Evolutionary conservation across 1,140 invertebrate genomes (phyloP), one percentile per base, ranked within the genome.

Genomic region (Gryon sp.): DNA sequence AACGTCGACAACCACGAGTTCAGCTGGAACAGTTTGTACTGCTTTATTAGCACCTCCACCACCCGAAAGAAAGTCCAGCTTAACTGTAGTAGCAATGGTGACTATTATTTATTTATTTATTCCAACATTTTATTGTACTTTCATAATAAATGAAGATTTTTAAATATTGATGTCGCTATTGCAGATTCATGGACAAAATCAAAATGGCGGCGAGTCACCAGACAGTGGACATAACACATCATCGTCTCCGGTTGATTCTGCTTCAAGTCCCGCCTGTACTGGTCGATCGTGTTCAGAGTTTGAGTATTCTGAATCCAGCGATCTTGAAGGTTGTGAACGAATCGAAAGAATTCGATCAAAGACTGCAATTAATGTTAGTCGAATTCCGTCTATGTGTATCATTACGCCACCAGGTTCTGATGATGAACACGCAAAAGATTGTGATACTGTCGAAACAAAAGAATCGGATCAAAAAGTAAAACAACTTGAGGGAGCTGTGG

Each of bases 311-410:
- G 95, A 95, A 88, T 95, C 94, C 19, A 95, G 94, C 0, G 95
- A 96, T 84, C 87, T 95, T 63, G 95, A 96, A 89, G 94, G 94
- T 9, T 92, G 94, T 34, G 95, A 96, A 77, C 90, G 94, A 81
- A 94, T 95, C 55, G 95, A 96, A 87, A 91, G 95, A 78, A 95
- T 97, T 45, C 90, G 94, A 66, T 92, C 92, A 8, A 97, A 97
- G 88, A 97, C 95, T 0, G 93, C 94, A 4, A 96, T 97, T 20
- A 96, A 94, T 72, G 93, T 93, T 7, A 95, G 94, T 76, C 91
- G 95, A 70, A 97, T 97, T 82, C 96, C 96, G 2, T 96, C 95
- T 0, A 95, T 97, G 93, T 97, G 96, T 86, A 95, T 96, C 0
- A 96, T 97, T 11, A 97, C 95, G 4, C 95, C 95, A 6, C 93